Evolutionary conservation across 2,888 invertebrate genomes (phyloP), one percentile per base, ranked within the genome.

Genomic region (Dromius quadrimaculatus): DNA sequence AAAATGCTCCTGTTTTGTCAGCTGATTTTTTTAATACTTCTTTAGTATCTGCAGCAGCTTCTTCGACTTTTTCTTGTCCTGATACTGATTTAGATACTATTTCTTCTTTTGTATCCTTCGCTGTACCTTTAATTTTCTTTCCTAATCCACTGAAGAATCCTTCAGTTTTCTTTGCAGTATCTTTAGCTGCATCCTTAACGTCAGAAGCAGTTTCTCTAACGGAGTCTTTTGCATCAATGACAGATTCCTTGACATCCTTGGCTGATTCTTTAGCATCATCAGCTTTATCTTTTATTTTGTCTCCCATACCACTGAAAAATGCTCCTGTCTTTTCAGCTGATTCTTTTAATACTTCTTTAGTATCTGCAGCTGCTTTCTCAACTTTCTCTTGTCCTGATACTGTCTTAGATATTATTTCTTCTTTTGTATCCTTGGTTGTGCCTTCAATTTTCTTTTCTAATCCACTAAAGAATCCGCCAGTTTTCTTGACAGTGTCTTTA

Each of bases 1-100:
- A 75, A 0, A 72, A 72, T 1, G 64, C 72, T 6, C 75, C 75
- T 65, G 77, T 74, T 17, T 77, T 75, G 20, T 73, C 71, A 0
- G 38, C 61, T 13, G 11, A 9, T 22, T 22, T 13, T 20, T 47
- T 20, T 1, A 22, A 2, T 77, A 72, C 73, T 28, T 77, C 77
- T 38, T 77, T 77, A 61, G 73, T 43, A 3, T 32, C 34, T n/a
- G 1, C 23, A 2, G 23, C 28, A 23, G 17, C 1, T 2, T 6
- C 17, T 9, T 43, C 22, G 5, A 17, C 23, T 73, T 20, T 63
- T 63, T 54, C 59, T 11, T 17, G 23, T 17, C n/a, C 23, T 15
- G 22, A 32, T 34, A 50, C 50, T 6, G 32, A n/a, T 34, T 43
- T 13, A 15, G 64, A 28, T 8, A 34, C 66, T 59, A 54, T 59